phyloP scores from a whole-genome alignment of 2,797 vertebrate species.

The Enteromius thamalakanensis region DNA sequence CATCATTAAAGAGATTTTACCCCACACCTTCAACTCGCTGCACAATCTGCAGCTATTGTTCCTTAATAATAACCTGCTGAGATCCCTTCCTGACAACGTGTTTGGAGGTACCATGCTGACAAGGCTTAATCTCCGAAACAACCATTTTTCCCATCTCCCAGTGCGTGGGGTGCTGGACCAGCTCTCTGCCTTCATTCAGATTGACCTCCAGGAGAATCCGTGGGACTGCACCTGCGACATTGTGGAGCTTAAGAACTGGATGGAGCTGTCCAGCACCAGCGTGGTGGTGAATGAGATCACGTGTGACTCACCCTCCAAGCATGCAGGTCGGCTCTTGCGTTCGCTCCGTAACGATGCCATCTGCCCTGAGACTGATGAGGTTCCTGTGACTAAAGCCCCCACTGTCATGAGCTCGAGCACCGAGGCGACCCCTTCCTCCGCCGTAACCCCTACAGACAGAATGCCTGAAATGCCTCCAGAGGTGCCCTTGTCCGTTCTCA shows the following conservation, averaged over 20 bases:
- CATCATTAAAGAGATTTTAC: constrained; percentile 95
- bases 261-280: constrained; percentile 89
- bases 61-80: constrained; percentile 94
- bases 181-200: constrained; percentile 95
- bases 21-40: constrained; percentile 88
- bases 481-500: constrained; percentile 94
- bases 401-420: constrained; percentile 83
- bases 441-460: constrained; percentile 79
- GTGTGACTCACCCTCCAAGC: constrained; percentile 87
- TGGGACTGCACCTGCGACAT: constrained; percentile 98
- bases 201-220: constrained; percentile 97
- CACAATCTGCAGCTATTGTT: constrained; percentile 94
- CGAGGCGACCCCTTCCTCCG: constrained; percentile 69
- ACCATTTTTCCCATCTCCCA: constrained; percentile 93
- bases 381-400: constrained; percentile 79
- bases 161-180: constrained; percentile 93
- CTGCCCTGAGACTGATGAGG: constrained; percentile 86
- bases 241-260: constrained; percentile 95
- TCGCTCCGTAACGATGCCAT: constrained; percentile 92
- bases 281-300: constrained; percentile 96
- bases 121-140: constrained; percentile 94
- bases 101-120: constrained; percentile 94
- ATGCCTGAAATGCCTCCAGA: constrained; percentile 85
- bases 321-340: constrained; percentile 90
- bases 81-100: constrained; percentile 89